phyloP scores from a whole-genome alignment of 2,113 vertebrate species.

The Ictalurus furcatus region DNA sequence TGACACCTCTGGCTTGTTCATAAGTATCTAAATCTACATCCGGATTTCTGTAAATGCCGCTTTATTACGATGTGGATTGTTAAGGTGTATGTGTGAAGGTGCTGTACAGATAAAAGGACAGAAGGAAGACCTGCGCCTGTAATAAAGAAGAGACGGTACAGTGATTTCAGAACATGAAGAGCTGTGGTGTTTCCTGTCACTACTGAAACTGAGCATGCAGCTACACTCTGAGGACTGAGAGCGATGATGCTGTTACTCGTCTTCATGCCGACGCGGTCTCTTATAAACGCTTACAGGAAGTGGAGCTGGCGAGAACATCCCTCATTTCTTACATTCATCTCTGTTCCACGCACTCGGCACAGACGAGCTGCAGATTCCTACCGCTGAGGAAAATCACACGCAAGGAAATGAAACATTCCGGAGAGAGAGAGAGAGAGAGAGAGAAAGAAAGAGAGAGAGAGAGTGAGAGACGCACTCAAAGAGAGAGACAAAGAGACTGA shows the following conservation, averaged over 20 bases:
- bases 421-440: not conserved
- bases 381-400: not conserved
- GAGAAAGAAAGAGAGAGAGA: not conserved
- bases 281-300: not conserved
- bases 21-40: not conserved
- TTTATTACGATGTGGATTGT: not conserved
- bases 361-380: not conserved
- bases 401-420: conserved; percentile 28
- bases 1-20: not conserved
- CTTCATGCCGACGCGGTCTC: not conserved
- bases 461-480: not conserved
- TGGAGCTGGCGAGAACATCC: not conserved
- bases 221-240: not conserved
- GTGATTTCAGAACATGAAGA: not conserved
- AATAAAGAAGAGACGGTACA: not conserved
- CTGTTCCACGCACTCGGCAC: not conserved
- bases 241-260: not conserved
- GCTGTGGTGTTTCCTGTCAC: not conserved
- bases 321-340: not conserved
- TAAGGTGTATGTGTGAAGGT: not conserved
- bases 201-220: not conserved
- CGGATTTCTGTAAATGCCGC: not conserved
- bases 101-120: not conserved
- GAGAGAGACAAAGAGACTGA: not conserved
- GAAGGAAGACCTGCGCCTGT: not conserved